These are phyloP conservation scores for Digitonthophagus gazella DNA, from an alignment of 2,888 invertebrate genomes.

Conservation along the genomic window DNA sequence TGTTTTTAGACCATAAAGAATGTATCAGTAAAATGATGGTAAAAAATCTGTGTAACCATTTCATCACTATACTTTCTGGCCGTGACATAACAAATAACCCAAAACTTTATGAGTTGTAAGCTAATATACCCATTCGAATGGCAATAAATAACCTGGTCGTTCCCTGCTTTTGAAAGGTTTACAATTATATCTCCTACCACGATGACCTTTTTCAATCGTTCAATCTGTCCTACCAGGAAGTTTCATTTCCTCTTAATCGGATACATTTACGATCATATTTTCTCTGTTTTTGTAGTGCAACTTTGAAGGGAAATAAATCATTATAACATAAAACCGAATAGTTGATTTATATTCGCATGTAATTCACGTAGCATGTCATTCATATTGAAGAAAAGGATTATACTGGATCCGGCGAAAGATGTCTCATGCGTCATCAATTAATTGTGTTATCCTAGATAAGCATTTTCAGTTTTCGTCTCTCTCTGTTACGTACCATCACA, in stretches of 20 bases:
- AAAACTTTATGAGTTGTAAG: not conserved
- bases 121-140: not conserved
- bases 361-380: too few relatives aligned
- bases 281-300: not conserved
- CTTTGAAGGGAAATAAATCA: too few relatives aligned
- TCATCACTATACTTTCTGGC: not conserved
- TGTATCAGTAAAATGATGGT: not conserved
- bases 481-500: too few relatives aligned
- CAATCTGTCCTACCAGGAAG: not conserved
- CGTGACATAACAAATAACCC: not conserved
- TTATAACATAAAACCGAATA: too few relatives aligned
- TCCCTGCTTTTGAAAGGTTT: not conserved
- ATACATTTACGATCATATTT: not conserved
- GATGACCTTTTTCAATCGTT: not conserved
- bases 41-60: not conserved
- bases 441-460: too few relatives aligned
- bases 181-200: not conserved
- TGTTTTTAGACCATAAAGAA: not conserved
- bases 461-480: too few relatives aligned
- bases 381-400: too few relatives aligned
- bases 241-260: not conserved
- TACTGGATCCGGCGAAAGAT: too few relatives aligned
- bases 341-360: too few relatives aligned
- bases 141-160: not conserved
- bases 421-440: too few relatives aligned